Evolutionary conservation across 64 coral and sea anemone genomes (phyloP).

Genomic region (Stichodactyla helianthus): DNA sequence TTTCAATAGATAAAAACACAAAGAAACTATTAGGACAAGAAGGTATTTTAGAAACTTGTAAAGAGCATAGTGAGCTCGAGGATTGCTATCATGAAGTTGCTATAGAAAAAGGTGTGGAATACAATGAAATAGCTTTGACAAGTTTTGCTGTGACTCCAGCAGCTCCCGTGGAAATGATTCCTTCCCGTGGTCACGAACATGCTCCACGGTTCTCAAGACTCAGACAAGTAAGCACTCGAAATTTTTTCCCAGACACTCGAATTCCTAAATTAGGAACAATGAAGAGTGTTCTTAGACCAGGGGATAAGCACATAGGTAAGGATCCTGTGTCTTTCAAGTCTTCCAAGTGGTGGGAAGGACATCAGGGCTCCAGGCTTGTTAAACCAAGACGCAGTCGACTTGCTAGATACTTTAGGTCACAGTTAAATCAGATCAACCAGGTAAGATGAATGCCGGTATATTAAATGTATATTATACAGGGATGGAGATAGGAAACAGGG

Average conservation of each 20-base stretch:
- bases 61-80: background rate
- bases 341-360: conserved; percentile 81
- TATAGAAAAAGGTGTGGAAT: conserved; percentile 17
- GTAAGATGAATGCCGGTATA: conserved; percentile 49
- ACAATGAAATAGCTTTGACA: background rate
- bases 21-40: background rate
- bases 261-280: conserved; percentile 52
- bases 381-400: conserved; percentile 56
- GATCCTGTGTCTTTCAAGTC: conserved; percentile 79
- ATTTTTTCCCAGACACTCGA: conserved; percentile 65
- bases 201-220: conserved; percentile 45
- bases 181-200: conserved; percentile 49
- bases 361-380: conserved; percentile 48
- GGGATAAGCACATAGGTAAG: conserved; percentile 54
- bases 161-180: background rate
- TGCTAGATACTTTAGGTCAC: conserved; percentile 73
- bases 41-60: background rate
- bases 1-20: background rate
- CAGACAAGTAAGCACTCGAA: conserved; percentile 65
- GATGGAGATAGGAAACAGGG: too few species aligned
- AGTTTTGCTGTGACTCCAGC: conserved; percentile 17
- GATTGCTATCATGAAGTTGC: conserved; percentile 16
- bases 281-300: conserved; percentile 40
- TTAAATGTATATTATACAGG: too few species aligned
- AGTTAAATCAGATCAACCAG: conserved; percentile 80